A percentile compares a stretch with the other conserved stretches of the same genome.
phyloP scores from a whole-genome alignment of 2,113 vertebrate species.

The Nansenia antarctica region DNA sequence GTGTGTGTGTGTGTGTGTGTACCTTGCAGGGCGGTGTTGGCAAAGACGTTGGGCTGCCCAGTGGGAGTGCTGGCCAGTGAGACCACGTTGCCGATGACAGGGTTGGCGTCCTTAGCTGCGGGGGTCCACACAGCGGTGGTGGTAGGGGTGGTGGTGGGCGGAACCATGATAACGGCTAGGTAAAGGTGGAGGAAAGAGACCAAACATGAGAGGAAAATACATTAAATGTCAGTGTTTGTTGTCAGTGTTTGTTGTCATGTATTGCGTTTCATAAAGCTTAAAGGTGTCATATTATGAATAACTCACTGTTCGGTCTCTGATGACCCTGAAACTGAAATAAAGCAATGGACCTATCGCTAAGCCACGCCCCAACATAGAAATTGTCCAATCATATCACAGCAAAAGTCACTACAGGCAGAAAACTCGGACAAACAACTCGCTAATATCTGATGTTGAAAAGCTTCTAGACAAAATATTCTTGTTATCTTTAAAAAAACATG shows the following conservation, averaged over 20 bases:
- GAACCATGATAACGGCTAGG: slow-evolving; percentile 16
- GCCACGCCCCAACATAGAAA: no score
- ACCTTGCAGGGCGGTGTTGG: slow-evolving; percentile 85
- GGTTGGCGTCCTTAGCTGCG: slow-evolving; percentile 80
- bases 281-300: no score
- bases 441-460: no score
- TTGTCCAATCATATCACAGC: no score
- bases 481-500: no score
- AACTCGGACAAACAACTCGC: no score
- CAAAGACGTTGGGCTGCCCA: slow-evolving; percentile 77
- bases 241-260: not conserved
- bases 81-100: slow-evolving; percentile 92
- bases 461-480: no score
- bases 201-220: not conserved
- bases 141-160: slow-evolving; percentile 5
- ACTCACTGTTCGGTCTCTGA: no score
- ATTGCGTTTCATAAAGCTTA: no score
- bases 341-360: no score
- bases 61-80: slow-evolving; percentile 85
- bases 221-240: not conserved
- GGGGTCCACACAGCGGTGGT: not conserved
- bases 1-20: slow-evolving; percentile 4
- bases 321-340: no score
- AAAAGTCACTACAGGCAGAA: no score
- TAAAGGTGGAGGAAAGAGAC: not conserved